Percentiles rank a stretch among this genome's conserved stretches.
Evolutionary conservation across 2,113 vertebrate species (phyloP).

Genomic region (Phalacrocorax brasilianus): DNA sequence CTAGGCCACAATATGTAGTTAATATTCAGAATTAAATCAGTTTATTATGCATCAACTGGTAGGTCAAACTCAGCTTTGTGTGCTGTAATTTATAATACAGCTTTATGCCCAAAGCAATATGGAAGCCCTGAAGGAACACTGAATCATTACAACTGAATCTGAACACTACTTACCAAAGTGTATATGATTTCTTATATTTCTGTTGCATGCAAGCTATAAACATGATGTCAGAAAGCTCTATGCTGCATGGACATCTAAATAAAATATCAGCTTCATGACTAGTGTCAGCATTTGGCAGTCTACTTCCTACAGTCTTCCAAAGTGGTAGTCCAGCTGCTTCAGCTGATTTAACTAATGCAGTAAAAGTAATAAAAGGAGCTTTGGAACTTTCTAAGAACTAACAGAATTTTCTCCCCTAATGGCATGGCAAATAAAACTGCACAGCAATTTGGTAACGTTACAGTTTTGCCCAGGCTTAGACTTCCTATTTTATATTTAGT

Average conservation of each 20-base stretch:
- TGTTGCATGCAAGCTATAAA: slow-evolving; percentile 53
- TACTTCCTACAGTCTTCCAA: not conserved
- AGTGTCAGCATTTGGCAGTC: slow-evolving; percentile 60
- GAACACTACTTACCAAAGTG: slow-evolving; percentile 64
- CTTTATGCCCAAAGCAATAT: slow-evolving; percentile 89
- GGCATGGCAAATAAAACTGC: not conserved
- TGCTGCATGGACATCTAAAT: slow-evolving; percentile 72
- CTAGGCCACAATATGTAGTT: slow-evolving; percentile 86
- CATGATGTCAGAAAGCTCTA: slow-evolving; percentile 49
- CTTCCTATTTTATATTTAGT: not conserved
- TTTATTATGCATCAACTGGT: slow-evolving; percentile 89
- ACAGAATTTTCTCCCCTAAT: not conserved
- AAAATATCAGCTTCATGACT: slow-evolving; percentile 67
- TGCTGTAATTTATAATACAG: slow-evolving; percentile 92
- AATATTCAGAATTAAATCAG: slow-evolving; percentile 84
- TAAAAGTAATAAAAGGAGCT: not conserved
- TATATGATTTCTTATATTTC: slow-evolving; percentile 31
- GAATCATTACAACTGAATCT: slow-evolving; percentile 75
- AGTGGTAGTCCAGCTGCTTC: not conserved
- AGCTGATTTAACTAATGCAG: not conserved
- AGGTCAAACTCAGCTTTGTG: slow-evolving; percentile 96
- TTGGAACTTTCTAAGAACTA: not conserved
- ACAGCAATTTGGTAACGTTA: not conserved
- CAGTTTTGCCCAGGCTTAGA: not conserved
- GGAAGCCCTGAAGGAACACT: slow-evolving; percentile 73